phyloP scores from a whole-genome alignment of 64 coral and sea anemone species.

The Acropora yongei region DNA sequence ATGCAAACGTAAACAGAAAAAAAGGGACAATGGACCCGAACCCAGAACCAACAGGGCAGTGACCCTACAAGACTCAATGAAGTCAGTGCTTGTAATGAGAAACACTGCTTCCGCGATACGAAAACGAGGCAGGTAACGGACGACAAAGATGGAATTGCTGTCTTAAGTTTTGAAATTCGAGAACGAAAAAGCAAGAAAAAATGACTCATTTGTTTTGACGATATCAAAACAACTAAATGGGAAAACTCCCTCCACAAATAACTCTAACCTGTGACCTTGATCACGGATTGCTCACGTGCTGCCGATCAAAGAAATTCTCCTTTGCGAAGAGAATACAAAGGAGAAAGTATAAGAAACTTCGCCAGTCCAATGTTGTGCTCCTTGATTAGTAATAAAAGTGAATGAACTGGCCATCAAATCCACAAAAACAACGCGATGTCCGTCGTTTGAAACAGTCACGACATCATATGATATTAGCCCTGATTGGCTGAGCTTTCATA shows the following conservation, averaged over 20 bases:
- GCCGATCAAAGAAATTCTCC: not conserved
- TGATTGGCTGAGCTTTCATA: not conserved
- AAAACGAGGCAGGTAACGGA: not conserved
- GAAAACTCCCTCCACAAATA: not conserved
- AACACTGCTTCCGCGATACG: too few relatives aligned
- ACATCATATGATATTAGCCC: not conserved
- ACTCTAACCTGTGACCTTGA: too few relatives aligned
- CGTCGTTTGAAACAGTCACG: not conserved
- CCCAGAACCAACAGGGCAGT: too few relatives aligned
- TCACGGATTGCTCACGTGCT: constrained; percentile 11
- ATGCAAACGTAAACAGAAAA: too few relatives aligned
- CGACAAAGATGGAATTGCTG: not conserved
- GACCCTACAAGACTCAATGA: too few relatives aligned
- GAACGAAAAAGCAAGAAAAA: not conserved
- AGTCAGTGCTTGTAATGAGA: too few relatives aligned
- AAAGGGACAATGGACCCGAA: too few relatives aligned
- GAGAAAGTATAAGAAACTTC: not conserved
- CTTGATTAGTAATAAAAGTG: not conserved
- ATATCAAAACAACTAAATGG: not conserved
- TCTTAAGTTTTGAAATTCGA: too few relatives aligned
- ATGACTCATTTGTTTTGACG: not conserved
- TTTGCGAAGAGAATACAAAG: not conserved
- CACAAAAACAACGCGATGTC: not conserved
- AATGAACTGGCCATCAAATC: not conserved
- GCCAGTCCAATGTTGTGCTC: not conserved